Conservation (phyloP, 2,113 vertebrate genomes). For the Globicephala melas region DNA sequence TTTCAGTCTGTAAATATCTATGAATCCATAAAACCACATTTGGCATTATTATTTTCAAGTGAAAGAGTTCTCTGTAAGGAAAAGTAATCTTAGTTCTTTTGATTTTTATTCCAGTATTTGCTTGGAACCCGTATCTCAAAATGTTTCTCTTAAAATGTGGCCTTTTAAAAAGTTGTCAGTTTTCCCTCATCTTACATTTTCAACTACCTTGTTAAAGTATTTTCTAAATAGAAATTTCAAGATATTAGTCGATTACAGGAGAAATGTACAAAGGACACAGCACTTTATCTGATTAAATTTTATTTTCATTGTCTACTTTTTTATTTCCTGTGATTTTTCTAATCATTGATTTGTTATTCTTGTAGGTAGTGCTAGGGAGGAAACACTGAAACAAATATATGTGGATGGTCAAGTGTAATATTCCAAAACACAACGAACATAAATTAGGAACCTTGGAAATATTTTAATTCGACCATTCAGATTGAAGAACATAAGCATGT, state of each 20-base stretch:
- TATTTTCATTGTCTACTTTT: neutral
- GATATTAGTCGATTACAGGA: neutral
- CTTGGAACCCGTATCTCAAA: neutral
- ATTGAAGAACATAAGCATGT: neutral
- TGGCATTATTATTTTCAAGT: conserved; percentile 13
- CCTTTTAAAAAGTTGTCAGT: neutral
- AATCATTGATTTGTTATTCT: neutral
- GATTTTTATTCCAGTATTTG: neutral
- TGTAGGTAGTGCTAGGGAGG: neutral
- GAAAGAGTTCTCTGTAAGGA: neutral
- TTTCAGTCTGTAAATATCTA: neutral
- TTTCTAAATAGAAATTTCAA: conserved; percentile 13
- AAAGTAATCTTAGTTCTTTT: conserved; percentile 2
- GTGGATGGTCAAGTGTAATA: neutral
- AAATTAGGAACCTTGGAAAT: neutral
- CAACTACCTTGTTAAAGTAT: neutral
- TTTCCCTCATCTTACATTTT: conserved; percentile 8
- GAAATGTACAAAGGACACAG: neutral
- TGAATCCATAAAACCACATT: neutral
- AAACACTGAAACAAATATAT: neutral
- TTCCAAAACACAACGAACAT: neutral
- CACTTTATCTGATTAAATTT: neutral
- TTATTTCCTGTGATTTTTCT: neutral
- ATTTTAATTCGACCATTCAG: neutral
- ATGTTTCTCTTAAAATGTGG: neutral